These are phyloP conservation scores for Hydropotes inermis DNA, from an alignment of 2,113 vertebrate genomes.

Conservation along the genomic window DNA sequence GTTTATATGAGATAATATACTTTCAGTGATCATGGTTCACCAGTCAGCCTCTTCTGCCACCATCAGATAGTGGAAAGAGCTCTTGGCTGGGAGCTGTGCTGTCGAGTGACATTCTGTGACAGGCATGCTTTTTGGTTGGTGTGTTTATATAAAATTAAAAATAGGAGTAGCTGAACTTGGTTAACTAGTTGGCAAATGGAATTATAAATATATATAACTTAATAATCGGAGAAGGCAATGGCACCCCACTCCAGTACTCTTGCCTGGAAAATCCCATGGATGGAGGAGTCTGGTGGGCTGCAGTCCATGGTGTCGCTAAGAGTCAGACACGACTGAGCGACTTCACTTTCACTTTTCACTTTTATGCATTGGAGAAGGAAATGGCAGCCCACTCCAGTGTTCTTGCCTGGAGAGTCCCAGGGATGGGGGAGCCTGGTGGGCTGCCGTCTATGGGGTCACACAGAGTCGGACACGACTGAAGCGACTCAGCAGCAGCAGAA, in stretches of 20 bases:
- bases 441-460: rapidly evolving
- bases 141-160: not conserved
- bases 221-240: not conserved
- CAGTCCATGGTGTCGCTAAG: not conserved
- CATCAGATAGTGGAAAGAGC: not conserved
- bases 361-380: not conserved
- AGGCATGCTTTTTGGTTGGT: not conserved
- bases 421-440: not conserved
- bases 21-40: slow-evolving; percentile 7
- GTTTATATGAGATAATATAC: slow-evolving; percentile 40
- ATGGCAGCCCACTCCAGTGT: not conserved
- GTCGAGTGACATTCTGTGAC: not conserved
- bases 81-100: not conserved
- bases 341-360: not conserved
- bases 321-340: not conserved
- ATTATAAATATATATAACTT: not conserved
- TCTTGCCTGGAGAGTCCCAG: not conserved
- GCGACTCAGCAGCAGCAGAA: not conserved
- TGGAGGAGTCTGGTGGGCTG: not conserved
- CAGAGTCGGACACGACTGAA: not conserved
- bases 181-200: not conserved
- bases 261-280: not conserved
- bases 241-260: not conserved
- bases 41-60: not conserved
- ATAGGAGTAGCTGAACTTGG: not conserved